These are phyloP conservation scores for Pseudocheirus occidentalis DNA, from an alignment of 2,797 vertebrate species.

Conservation along the genomic window DNA sequence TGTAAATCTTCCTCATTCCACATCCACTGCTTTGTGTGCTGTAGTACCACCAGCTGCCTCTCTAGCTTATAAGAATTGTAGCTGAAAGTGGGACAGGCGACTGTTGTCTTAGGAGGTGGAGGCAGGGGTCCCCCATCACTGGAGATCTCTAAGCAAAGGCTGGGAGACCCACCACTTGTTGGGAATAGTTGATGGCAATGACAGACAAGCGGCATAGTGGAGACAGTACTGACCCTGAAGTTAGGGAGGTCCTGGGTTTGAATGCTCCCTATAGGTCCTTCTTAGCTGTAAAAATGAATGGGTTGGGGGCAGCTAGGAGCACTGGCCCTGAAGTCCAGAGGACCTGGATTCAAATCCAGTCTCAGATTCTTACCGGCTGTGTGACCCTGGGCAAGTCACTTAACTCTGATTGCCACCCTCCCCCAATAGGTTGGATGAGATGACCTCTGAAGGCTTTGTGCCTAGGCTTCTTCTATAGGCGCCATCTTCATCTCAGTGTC, in stretches of 20 bases:
- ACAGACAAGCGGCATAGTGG: neutral
- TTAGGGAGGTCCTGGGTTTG: neutral
- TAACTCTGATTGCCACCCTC: neutral
- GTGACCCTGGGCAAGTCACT: neutral
- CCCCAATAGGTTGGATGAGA: neutral
- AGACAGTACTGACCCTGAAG: neutral
- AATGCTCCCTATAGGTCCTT: neutral
- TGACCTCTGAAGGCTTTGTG: neutral
- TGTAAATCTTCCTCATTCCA: neutral
- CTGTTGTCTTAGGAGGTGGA: neutral
- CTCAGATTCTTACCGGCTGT: rapidly evolving
- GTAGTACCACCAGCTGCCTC: neutral
- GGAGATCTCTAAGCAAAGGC: neutral
- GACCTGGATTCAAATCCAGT: neutral
- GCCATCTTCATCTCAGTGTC: rapidly evolving
- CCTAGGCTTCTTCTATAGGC: neutral
- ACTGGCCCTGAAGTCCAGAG: neutral
- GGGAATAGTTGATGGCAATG: neutral
- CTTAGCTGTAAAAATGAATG: neutral
- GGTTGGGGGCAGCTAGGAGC: neutral
- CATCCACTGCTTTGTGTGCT: too few relatives aligned
- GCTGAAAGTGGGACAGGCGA: neutral
- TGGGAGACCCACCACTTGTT: neutral
- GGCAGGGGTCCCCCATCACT: neutral
- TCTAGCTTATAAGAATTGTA: neutral